Conservation (phyloP, 2,888 invertebrate species). For the Volucella inanis region DNA sequence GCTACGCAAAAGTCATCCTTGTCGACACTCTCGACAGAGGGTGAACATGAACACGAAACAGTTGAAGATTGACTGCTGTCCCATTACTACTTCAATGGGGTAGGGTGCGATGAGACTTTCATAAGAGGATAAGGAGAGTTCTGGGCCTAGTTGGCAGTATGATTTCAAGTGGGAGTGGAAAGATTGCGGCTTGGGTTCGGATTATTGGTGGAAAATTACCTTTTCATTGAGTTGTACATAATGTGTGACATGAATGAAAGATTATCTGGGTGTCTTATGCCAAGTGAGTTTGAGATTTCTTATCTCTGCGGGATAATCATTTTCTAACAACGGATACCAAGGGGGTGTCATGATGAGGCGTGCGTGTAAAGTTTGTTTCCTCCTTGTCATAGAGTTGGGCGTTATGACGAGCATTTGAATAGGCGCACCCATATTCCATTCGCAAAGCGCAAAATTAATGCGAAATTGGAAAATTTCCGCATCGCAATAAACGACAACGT, state of each 20-base stretch:
- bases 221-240: conserved; percentile 72
- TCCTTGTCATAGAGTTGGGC: conserved; percentile 32
- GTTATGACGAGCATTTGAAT: conserved; percentile 7
- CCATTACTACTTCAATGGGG: background rate
- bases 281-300: conserved; percentile 47
- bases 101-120: background rate
- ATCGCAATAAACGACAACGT: conserved; percentile 47
- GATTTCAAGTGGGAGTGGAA: background rate
- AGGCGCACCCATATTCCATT: conserved; percentile 54
- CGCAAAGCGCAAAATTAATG: conserved; percentile 46
- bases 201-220: conserved; percentile 74
- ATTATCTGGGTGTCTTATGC: conserved; percentile 62
- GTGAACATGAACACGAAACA: conserved; percentile 13
- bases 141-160: background rate
- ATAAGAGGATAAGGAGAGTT: conserved; percentile 16
- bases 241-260: conserved; percentile 72
- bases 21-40: background rate
- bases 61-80: conserved; percentile 26
- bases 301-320: conserved; percentile 58
- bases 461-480: conserved; percentile 60
- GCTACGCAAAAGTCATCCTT: conserved; percentile 57
- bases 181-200: conserved; percentile 33
- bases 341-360: background rate
- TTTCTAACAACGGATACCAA: conserved; percentile 24
- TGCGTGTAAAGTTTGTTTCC: conserved; percentile 67